Conservation (phyloP, 2,113 vertebrate genomes). For the Odontesthes bonariensis region DNA sequence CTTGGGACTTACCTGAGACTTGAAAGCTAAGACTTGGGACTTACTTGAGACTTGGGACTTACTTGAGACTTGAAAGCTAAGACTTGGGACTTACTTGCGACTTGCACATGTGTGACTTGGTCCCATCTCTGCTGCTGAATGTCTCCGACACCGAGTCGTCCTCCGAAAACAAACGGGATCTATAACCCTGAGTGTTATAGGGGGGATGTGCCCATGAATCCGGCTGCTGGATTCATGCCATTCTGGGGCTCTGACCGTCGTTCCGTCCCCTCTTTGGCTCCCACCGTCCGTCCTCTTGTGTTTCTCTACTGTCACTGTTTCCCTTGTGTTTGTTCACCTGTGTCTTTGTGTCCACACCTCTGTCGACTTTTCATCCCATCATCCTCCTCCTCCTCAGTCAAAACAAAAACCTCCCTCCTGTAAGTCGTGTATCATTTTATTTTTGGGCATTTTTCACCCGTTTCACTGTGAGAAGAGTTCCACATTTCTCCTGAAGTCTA, state of each 20-base stretch:
- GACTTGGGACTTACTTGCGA: too few relatives aligned
- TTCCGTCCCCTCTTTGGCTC: not conserved
- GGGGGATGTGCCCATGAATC: too few relatives aligned
- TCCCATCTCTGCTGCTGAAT: too few relatives aligned
- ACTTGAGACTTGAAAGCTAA: too few relatives aligned
- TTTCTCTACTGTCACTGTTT: slow-evolving; percentile 4
- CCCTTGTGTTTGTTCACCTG: slow-evolving; percentile 30
- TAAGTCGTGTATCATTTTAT: slow-evolving; percentile 46
- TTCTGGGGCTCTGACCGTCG: not conserved
- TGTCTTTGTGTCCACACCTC: slow-evolving; percentile 52
- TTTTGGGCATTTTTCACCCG: slow-evolving; percentile 1
- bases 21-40: too few relatives aligned
- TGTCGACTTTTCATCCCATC: slow-evolving; percentile 43
- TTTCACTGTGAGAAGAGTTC: not conserved
- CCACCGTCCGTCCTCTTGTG: not conserved
- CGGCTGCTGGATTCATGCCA: too few relatives aligned
- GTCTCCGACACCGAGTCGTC: too few relatives aligned
- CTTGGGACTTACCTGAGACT: too few relatives aligned
- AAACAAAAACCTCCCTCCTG: slow-evolving; percentile 67
- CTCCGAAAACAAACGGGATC: too few relatives aligned
- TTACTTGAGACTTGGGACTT: too few relatives aligned
- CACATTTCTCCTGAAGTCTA: not conserved
- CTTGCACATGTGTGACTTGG: too few relatives aligned
- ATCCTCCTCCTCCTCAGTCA: slow-evolving; percentile 58
- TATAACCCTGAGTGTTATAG: too few relatives aligned